These are phyloP conservation scores for Falcaria lacertinaria DNA, from an alignment of 2,888 invertebrate genomes.

Conservation along the genomic window DNA sequence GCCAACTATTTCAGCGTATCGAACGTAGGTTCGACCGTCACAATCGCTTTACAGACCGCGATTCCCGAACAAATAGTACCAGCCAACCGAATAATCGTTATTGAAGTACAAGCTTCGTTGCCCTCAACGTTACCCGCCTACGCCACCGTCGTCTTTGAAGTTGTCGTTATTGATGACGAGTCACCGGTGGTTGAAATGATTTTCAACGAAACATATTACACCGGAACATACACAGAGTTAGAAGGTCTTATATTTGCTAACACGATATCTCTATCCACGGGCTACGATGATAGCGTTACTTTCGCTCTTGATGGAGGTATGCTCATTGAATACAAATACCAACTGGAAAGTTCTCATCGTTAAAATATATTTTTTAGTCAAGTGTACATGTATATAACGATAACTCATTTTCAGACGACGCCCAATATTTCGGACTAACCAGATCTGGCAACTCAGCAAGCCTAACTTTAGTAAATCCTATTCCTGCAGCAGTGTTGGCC, in stretches of 20 bases:
- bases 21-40: conserved; percentile 7
- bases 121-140: conserved; percentile 20
- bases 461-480: conserved; percentile 5
- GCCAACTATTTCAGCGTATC: conserved; percentile 10
- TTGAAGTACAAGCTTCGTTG: conserved; percentile 30
- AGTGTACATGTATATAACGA: too few species aligned
- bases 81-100: conserved; percentile 21
- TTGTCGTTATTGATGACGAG: conserved; percentile 7
- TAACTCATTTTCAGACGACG: conserved; percentile 24
- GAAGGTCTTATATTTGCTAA: conserved; percentile 16
- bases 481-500: conserved; percentile 9
- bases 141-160: conserved; percentile 30
- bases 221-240: conserved; percentile 19
- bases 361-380: too few species aligned
- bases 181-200: conserved; percentile 15
- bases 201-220: conserved; percentile 25
- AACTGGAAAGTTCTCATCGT: background rate
- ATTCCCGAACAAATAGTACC: conserved; percentile 30
- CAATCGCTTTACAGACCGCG: conserved; percentile 9
- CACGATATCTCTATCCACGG: conserved; percentile 22
- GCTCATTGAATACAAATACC: conserved; percentile 3
- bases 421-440: conserved; percentile 26
- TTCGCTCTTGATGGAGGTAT: conserved; percentile 21
- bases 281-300: conserved; percentile 17
- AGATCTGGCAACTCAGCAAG: conserved; percentile 6